Evolutionary conservation across 2,888 invertebrate genomes (phyloP), one percentile per base, ranked within the genome.

Genomic region (Hydrotaea diabolus): DNA sequence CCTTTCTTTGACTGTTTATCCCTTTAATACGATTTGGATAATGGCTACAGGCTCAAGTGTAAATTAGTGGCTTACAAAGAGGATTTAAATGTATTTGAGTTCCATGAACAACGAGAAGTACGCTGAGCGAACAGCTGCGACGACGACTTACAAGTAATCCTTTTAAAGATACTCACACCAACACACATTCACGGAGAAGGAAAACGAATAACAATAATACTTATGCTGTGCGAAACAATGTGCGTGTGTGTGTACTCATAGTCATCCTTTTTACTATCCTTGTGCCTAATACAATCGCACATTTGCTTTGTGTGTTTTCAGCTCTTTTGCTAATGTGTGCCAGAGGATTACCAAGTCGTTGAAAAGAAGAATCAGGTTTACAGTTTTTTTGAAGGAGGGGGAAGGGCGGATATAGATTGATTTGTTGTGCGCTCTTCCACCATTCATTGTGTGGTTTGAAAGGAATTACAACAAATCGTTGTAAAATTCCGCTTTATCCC

Each of bases 41-140:
- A n/a, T n/a, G n/a, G n/a, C n/a, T n/a, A n/a, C n/a, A n/a, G n/a
- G n/a, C n/a, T n/a, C n/a, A 59, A 59, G 59, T 59, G 59, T 59
- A 64, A 36, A 64, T 64, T 64, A 36, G 64, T 64, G 36, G 26
- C 36, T 64, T 36, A 64, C 64, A 64, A 64, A n/a, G 64, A 36
- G 23, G 64, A 64, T 64, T 64, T 36, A 36, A n/a, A 64, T 64
- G 36, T 36, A 39, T 26, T 62, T 62, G 43, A 43, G 19, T 26
- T n/a, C n/a, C n/a, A n/a, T n/a, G n/a, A n/a, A n/a, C n/a, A n/a
- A 11, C 13, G 49, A 49, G 3, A 49, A 55, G 55, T 21, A 55
- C 19, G 21, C 23, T 55, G 19, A 31, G 2, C 31, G 55, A 19
- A 21, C 21, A 55, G 21, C 55, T 55, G n/a, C n/a, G n/a, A 55